Evolutionary conservation across 2,888 invertebrate species (phyloP), one percentile per base, ranked within the genome.

Genomic region (Clepsis dumicolana): DNA sequence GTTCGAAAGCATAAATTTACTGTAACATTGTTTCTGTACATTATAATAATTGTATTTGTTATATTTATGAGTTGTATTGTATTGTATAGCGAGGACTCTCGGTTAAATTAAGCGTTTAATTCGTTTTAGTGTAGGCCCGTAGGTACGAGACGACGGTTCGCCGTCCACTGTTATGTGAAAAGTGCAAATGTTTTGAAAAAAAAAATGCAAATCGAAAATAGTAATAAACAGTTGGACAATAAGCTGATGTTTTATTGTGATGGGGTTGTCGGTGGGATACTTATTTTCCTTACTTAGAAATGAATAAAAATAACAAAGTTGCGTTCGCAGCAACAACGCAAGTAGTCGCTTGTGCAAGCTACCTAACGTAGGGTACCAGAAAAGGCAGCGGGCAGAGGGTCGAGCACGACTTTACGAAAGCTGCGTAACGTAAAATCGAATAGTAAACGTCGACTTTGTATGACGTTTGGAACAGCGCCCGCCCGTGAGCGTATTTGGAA

Each of bases 181-280:
- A 79, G 53, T 69, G 60, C 57, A 70, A 65, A 69, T 63, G 56
- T 70, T 59, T 76, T 79, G 75, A 81, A 83, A 82, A 80, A 32
- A 79, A 84, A 80, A 75, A 76, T 77, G 80, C 75, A 79, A 73
- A 79, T 76, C 74, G 77, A 79, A 77, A 80, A 79, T 85, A 85
- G 80, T 78, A 87, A 88, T 90, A 89, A 89, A 90, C 85, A 87
- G 88, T 90, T 90, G 89, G 90, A 91, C 91, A 91, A 90, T 90
- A 90, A 7, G 44, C 16, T 2, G 54, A 56, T 72, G 79, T 88
- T 86, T 88, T 59, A 81, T 83, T 84, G 3, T 3, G 21, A 48
- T 12, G 12, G 21, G 29, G 29, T 8, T 29, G 29, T 29, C 29
- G 7, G 29, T 29, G 29, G 29, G 29, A n/a, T n/a, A n/a, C n/a